Percentiles rank a stretch among this genome's conserved stretches.
These are phyloP conservation scores for Schizopygopsis pylzovi DNA, from an alignment of 2,797 vertebrate genomes.

Conservation along the genomic window DNA sequence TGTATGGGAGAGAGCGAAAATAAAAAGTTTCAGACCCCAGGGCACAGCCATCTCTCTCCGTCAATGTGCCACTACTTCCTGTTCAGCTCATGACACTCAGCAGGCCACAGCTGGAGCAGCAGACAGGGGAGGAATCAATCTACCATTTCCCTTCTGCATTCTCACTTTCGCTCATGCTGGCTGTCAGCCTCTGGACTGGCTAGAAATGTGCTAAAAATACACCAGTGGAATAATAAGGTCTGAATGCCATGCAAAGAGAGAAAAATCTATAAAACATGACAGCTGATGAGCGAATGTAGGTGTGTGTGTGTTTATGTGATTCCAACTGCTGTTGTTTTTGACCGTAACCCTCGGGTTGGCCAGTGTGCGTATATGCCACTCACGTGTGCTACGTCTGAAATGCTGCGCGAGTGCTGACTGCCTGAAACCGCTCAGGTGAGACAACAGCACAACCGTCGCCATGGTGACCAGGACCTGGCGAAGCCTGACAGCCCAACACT, in stretches of 20 bases:
- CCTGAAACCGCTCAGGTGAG: slow-evolving; percentile 69
- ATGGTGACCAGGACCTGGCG: slow-evolving; percentile 65
- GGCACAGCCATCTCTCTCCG: slow-evolving; percentile 30
- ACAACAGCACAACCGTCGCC: slow-evolving; percentile 58
- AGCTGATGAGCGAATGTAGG: slow-evolving; percentile 58
- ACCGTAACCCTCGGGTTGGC: slow-evolving; percentile 14
- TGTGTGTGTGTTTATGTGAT: slow-evolving; percentile 26
- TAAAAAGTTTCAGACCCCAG: slow-evolving; percentile 8
- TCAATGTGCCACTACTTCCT: slow-evolving; percentile 41
- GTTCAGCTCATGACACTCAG: slow-evolving; percentile 40
- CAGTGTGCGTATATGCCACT: slow-evolving; percentile 30
- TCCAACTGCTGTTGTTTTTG: slow-evolving; percentile 40
- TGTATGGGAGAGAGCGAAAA: neutral
- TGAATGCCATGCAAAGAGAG: slow-evolving; percentile 46
- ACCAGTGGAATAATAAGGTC: slow-evolving; percentile 59
- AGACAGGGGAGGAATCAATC: slow-evolving; percentile 68
- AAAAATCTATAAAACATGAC: slow-evolving; percentile 67
- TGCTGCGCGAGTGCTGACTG: slow-evolving; percentile 47
- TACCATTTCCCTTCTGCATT: slow-evolving; percentile 23
- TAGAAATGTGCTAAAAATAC: slow-evolving; percentile 69
- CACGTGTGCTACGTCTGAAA: slow-evolving; percentile 34
- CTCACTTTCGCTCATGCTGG: slow-evolving; percentile 61
- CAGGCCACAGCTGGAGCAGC: slow-evolving; percentile 46
- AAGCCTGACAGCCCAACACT: slow-evolving; percentile 50
- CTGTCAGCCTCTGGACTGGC: slow-evolving; percentile 61